A percentile compares a stretch with the other conserved stretches of the same genome.
Conservation (phyloP, 2,113 vertebrate genomes). For the Nothoprocta perdicaria region DNA sequence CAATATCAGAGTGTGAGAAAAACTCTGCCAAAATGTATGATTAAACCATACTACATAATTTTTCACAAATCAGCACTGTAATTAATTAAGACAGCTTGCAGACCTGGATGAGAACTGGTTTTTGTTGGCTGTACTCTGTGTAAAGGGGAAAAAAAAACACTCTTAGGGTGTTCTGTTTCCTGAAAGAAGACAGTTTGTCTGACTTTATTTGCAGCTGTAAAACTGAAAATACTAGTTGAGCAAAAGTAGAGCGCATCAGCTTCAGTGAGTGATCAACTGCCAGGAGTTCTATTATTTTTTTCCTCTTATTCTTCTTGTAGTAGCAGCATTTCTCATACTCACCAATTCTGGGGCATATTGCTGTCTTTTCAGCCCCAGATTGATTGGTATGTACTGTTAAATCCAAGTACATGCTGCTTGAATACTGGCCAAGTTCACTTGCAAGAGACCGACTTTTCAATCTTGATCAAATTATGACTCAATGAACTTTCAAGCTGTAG, state of each 20-base stretch:
- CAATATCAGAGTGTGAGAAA: background rate
- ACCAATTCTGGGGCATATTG: background rate
- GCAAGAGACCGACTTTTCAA: constrained; percentile 23
- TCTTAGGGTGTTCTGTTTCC: background rate
- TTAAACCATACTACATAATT: background rate
- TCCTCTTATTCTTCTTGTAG: constrained; percentile 18
- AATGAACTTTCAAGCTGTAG: constrained; percentile 4
- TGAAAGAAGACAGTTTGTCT: background rate
- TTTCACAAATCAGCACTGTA: constrained; percentile 18
- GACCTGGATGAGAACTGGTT: background rate
- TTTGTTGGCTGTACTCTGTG: background rate
- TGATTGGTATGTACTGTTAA: background rate
- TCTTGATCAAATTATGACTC: constrained; percentile 40
- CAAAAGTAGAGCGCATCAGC: background rate
- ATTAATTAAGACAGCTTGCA: background rate
- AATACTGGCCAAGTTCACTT: constrained; percentile 17
- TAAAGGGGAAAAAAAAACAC: background rate
- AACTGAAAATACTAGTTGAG: background rate
- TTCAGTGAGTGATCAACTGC: background rate
- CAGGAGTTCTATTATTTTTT: background rate
- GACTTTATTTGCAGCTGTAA: background rate
- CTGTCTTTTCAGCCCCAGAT: background rate
- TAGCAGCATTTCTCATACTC: background rate
- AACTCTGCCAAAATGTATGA: background rate
- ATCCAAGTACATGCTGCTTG: background rate